Evolutionary conservation across 2,888 invertebrate species (phyloP).

Genomic region (Drosophila suboccidentalis): DNA sequence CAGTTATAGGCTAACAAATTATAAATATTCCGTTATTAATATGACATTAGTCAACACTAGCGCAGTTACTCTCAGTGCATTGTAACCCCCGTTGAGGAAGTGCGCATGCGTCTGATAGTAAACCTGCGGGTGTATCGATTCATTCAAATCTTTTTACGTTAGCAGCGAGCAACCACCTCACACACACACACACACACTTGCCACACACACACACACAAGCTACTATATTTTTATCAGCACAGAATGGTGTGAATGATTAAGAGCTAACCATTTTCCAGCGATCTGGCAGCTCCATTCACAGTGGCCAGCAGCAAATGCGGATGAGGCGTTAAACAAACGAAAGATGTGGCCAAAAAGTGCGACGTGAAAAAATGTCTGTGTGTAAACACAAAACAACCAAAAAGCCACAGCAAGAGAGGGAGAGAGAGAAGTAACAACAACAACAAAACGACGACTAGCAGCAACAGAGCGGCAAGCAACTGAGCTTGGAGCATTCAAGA

Average conservation of each 20-base stretch:
- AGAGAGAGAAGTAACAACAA: slow-evolving; percentile 3
- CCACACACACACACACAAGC: slow-evolving; percentile 7
- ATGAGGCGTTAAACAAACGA: slow-evolving; percentile 57
- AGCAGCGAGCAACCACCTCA: slow-evolving; percentile 47
- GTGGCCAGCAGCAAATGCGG: slow-evolving; percentile 22
- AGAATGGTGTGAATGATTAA: slow-evolving; percentile 26
- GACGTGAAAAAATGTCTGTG: slow-evolving; percentile 52
- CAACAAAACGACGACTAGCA: slow-evolving; percentile 25
- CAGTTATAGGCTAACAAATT: background rate
- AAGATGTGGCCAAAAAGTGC: slow-evolving; percentile 72
- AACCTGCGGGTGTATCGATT: slow-evolving; percentile 70
- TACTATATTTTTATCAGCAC: slow-evolving; percentile 39
- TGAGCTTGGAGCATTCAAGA: slow-evolving; percentile 50
- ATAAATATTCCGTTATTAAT: slow-evolving; percentile 51
- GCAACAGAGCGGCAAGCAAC: slow-evolving; percentile 46
- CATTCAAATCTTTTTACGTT: slow-evolving; percentile 61
- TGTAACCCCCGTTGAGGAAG: slow-evolving; percentile 1
- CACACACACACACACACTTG: slow-evolving; percentile 15
- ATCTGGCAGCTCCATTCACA: slow-evolving; percentile 53
- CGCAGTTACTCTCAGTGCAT: slow-evolving; percentile 11
- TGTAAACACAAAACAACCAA: slow-evolving; percentile 51
- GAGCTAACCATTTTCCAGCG: slow-evolving; percentile 30
- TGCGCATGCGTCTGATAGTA: slow-evolving; percentile 61
- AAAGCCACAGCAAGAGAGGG: slow-evolving; percentile 26
- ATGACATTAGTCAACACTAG: slow-evolving; percentile 51